A percentile compares a stretch with the other conserved stretches of the same genome.
Evolutionary conservation across 1,140 invertebrate species (phyloP).

Genomic region (Penaeus chinensis): DNA sequence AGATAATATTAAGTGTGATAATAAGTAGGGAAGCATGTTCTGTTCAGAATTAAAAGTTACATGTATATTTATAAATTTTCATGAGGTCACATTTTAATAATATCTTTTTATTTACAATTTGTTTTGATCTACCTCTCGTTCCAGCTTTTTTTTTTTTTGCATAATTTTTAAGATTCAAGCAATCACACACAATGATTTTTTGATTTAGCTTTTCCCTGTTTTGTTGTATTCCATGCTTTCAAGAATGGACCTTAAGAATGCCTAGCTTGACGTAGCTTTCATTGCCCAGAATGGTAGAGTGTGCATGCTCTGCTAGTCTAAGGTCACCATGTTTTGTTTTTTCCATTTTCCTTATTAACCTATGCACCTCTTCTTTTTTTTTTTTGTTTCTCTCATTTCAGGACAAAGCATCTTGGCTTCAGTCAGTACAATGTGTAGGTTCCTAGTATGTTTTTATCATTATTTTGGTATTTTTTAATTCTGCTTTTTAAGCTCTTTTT

Average conservation of each 20-base stretch:
- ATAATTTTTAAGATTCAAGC: no score
- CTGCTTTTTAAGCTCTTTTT: background rate
- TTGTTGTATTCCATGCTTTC: background rate
- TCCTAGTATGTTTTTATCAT: slow-evolving; percentile 37
- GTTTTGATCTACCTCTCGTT: no score
- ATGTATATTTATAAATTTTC: no score
- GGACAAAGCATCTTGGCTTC: slow-evolving; percentile 58
- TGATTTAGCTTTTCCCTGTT: background rate
- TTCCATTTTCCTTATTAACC: slow-evolving; percentile 14
- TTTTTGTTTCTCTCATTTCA: slow-evolving; percentile 47
- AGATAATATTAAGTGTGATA: no score
- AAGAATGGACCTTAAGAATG: background rate
- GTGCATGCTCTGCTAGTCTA: slow-evolving; percentile 14
- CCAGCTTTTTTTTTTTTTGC: no score
- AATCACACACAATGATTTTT: background rate
- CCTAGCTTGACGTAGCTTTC: no score
- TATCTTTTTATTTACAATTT: no score
- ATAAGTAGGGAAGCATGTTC: no score
- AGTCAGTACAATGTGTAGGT: slow-evolving; percentile 62
- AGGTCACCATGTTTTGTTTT: slow-evolving; percentile 15
- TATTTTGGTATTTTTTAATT: background rate
- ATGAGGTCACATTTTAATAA: no score
- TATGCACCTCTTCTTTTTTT: slow-evolving; percentile 11
- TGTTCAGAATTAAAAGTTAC: no score
- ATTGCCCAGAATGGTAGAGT: background rate